Conservation (phyloP, 2,888 invertebrate species). For the Nomada ruficornis region DNA sequence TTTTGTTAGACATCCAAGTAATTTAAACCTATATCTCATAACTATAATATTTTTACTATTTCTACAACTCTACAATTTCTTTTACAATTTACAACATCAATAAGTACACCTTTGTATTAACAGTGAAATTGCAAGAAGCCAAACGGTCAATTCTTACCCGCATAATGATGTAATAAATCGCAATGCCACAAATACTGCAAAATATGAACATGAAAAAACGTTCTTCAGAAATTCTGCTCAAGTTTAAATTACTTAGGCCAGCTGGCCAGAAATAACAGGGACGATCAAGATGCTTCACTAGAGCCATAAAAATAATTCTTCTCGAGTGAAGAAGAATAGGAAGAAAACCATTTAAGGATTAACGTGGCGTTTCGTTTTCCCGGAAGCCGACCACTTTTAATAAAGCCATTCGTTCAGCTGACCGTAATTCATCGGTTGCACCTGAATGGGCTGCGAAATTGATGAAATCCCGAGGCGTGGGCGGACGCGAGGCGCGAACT, state of each 20-base stretch:
- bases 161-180: too few species aligned
- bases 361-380: conserved; percentile 29
- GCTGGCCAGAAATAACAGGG: neutral
- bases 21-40: too few species aligned
- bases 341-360: conserved; percentile 24
- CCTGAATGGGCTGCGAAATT: conserved; percentile 56
- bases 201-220: too few species aligned
- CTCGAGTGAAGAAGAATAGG: neutral
- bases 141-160: too few species aligned
- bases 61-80: too few species aligned
- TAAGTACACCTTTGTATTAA: too few species aligned
- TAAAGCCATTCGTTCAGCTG: conserved; percentile 57
- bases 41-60: too few species aligned
- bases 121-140: too few species aligned
- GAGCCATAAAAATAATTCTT: neutral
- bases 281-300: neutral
- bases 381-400: conserved; percentile 39
- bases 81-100: too few species aligned
- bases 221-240: too few species aligned
- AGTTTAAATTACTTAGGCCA: neutral
- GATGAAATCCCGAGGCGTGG: conserved; percentile 58
- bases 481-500: conserved; percentile 44
- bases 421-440: conserved; percentile 58
- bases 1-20: too few species aligned
- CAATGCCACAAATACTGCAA: too few species aligned